A percentile compares a stretch with the other conserved stretches of the same genome.
These are phyloP conservation scores for Trachelus stipa DNA, from an alignment of 2,888 invertebrate species.

Conservation along the genomic window DNA sequence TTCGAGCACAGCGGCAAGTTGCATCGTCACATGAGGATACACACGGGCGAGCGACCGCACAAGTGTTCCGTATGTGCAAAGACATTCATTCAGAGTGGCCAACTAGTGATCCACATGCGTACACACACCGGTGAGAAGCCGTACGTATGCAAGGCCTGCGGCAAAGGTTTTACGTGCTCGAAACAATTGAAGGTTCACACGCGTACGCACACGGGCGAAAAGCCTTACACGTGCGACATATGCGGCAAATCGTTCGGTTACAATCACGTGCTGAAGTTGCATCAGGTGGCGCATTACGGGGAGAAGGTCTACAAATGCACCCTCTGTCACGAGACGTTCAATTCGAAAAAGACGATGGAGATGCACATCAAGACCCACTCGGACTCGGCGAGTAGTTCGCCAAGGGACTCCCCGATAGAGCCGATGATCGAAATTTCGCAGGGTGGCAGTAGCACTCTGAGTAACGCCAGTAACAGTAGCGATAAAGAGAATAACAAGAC, in stretches of 20 bases:
- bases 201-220: constrained; percentile 90
- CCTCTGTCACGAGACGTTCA: constrained; percentile 90
- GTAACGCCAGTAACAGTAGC: constrained; percentile 43
- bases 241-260: constrained; percentile 92
- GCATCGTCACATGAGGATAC: constrained; percentile 91
- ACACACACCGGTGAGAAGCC: constrained; percentile 92
- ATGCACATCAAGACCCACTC: constrained; percentile 86
- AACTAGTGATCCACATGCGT: constrained; percentile 89
- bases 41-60: constrained; percentile 91
- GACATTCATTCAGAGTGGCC: constrained; percentile 92
- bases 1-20: constrained; percentile 93
- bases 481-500: constrained; percentile 59
- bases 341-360: constrained; percentile 91
- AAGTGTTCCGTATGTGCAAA: constrained; percentile 89
- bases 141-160: constrained; percentile 83
- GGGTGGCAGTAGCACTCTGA: constrained; percentile 55
- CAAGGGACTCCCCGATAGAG: constrained; percentile 60
- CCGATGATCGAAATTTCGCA: constrained; percentile 60
- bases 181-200: constrained; percentile 93
- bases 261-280: constrained; percentile 89
- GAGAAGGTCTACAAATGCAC: constrained; percentile 94
- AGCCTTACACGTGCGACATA: constrained; percentile 91
- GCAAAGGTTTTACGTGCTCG: constrained; percentile 92
- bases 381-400: constrained; percentile 66
- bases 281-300: constrained; percentile 90